Conservation (phyloP, 2,888 invertebrate genomes). For the Sarcophaga subvicina region DNA sequence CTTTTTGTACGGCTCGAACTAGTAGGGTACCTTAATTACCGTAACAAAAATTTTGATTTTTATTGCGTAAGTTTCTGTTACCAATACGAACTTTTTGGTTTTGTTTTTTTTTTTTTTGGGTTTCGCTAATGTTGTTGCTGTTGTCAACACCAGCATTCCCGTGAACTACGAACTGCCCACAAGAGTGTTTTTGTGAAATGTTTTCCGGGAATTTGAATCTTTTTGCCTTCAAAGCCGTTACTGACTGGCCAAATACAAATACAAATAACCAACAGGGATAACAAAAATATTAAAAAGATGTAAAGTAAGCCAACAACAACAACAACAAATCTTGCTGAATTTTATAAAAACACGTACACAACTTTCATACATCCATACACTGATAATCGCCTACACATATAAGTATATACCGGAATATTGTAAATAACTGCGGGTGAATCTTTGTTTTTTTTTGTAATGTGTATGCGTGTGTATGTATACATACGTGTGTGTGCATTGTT, state of each 20-base stretch:
- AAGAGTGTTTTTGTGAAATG: conserved; percentile 72
- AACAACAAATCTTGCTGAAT: conserved; percentile 55
- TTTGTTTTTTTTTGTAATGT: neutral
- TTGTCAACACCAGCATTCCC: conserved; percentile 37
- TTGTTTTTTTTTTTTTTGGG: conserved; percentile 46
- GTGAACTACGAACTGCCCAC: conserved; percentile 65
- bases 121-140: neutral
- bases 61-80: neutral
- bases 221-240: conserved; percentile 53
- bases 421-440: neutral
- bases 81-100: neutral
- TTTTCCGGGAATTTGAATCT: conserved; percentile 70
- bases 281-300: conserved; percentile 36
- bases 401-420: neutral
- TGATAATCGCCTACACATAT: neutral
- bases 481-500: neutral
- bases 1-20: too few species aligned
- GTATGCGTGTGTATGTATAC: neutral
- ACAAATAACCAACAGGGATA: conserved; percentile 37
- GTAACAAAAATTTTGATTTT: neutral
- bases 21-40: too few species aligned
- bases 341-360: conserved; percentile 48
- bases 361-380: neutral
- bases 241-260: conserved; percentile 29
- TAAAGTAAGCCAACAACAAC: conserved; percentile 52